Conservation (phyloP, 2,797 vertebrate species). For the Crocidura indochinensis region DNA sequence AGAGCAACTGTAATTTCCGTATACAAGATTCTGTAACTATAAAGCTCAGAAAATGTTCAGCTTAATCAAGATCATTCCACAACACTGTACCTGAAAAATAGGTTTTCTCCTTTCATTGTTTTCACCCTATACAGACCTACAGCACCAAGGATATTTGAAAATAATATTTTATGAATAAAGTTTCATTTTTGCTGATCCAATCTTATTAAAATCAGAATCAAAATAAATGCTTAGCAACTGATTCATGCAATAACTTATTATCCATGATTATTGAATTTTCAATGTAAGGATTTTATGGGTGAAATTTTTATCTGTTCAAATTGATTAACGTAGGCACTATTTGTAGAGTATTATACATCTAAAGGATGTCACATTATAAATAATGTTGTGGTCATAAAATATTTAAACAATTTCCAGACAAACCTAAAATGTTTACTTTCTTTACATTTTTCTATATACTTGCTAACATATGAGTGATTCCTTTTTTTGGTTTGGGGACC, state of each 20-base stretch:
- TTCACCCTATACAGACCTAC: neutral
- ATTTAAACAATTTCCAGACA: neutral
- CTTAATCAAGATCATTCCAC: conserved; percentile 86
- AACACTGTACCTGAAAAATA: conserved; percentile 55
- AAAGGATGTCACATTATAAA: conserved; percentile 13
- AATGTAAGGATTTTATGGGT: neutral
- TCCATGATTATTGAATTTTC: conserved; percentile 35
- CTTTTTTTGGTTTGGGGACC: too few relatives aligned
- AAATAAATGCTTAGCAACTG: conserved; percentile 34
- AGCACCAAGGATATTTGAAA: neutral
- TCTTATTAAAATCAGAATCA: neutral
- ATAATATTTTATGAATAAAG: conserved; percentile 45
- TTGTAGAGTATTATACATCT: neutral
- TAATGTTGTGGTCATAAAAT: conserved; percentile 28
- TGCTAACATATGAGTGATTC: neutral
- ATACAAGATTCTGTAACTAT: conserved; percentile 85
- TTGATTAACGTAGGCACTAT: neutral
- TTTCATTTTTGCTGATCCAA: neutral
- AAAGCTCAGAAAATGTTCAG: conserved; percentile 87
- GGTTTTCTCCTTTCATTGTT: conserved; percentile 24
- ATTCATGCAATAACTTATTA: neutral
- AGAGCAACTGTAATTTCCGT: conserved; percentile 88
- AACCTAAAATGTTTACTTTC: neutral
- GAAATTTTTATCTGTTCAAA: conserved; percentile 21
- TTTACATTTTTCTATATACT: conserved; percentile 27